Evolutionary conservation across 2,113 vertebrate genomes (phyloP), one percentile per base, ranked within the genome.

Genomic region (Himantopus leucocephalus): DNA sequence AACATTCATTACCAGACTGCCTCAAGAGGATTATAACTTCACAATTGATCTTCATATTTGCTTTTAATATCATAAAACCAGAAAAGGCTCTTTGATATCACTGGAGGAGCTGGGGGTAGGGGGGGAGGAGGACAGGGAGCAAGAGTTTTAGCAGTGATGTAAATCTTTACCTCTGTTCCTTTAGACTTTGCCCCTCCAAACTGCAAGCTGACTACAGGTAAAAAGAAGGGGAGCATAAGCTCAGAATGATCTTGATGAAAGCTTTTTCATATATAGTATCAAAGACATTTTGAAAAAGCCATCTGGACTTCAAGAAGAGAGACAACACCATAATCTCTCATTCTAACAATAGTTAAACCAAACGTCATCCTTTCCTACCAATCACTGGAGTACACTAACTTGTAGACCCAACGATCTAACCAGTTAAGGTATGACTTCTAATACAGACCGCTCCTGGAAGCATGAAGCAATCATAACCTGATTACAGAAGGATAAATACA

Each of bases 341-440:
- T 34, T 88, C 48, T 71, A 77, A 88, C 75, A 86, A 66, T 83
- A 81, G 73, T 85, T 68, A 66, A 90, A 14, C 9, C 23, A 47
- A 88, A 92, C 52, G 4, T 79, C 92, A 95, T 66, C 66, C 73
- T 47, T 78, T 63, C 59, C 92, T 56, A 74, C 71, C 68, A 83
- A 77, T 79, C 67, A 21, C 70, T 34, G 32, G 27, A 64, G 19
- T 11, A 82, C 63, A 63, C 32, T 62, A 81, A 73, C 47, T 78
- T 26, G 32, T 14, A 64, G 56, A 83, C 16, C 29, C 24, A 76
- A 68, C 21, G 0, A 90, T 26, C 81, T 81, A 95, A 88, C 92
- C 94, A 92, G 77, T 78, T 97, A 96, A 94, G 80, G 85, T 67
- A 85, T 67, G 26, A 63, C 76, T 63, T 67, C 39, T 50, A 80